Evolutionary conservation across 2,888 invertebrate species (phyloP), one percentile per base, ranked within the genome.

Genomic region (Lordiphosa fenestrarum): DNA sequence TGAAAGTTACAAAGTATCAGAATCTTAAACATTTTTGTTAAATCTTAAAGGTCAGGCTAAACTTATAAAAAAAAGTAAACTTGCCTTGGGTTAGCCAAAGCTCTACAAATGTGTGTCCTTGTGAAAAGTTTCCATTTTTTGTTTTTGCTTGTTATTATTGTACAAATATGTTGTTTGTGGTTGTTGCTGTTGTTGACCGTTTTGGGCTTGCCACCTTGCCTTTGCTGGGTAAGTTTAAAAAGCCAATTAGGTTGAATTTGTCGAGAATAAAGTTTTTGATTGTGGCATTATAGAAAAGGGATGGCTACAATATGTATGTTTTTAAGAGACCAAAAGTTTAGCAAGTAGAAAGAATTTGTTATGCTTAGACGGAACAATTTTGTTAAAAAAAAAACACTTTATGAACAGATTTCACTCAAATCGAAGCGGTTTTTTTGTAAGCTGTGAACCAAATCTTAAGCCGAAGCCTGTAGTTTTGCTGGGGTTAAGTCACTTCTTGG

Each of bases 171-270:
- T 25, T 30, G 23, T 33, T 38, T 39, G 15, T 47, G 40, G 50
- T 19, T 25, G 23, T 53, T 19, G 39, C 33, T 42, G 38, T 30
- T 49, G 12, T 54, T 15, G 15, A 33, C 33, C 44, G 44, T 33
- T 44, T 44, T 33, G 44, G 44, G 30, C 30, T 44, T 30, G 37
- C 10, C 37, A 38, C 49, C 37, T 49, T 38, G 15, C 25, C 12
- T 39, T 15, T 38, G 25, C 23, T 15, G 7, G n/a, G 15, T 25
- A 39, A 33, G 40, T 44, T 60, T 46, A 36, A 50, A 38, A 23
- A 61, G 47, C 58, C 66, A 73, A 71, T 67, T 74, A 53, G 48
- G 67, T 74, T 71, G 63, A 67, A 74, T 71, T 71, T 73, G 70
- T 49, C 46, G 23, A 37, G 57, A 38, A 57, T 36, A 67, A 63